These are phyloP conservation scores for Cheilosia impressa DNA, from an alignment of 2,888 invertebrate species.

Conservation along the genomic window DNA sequence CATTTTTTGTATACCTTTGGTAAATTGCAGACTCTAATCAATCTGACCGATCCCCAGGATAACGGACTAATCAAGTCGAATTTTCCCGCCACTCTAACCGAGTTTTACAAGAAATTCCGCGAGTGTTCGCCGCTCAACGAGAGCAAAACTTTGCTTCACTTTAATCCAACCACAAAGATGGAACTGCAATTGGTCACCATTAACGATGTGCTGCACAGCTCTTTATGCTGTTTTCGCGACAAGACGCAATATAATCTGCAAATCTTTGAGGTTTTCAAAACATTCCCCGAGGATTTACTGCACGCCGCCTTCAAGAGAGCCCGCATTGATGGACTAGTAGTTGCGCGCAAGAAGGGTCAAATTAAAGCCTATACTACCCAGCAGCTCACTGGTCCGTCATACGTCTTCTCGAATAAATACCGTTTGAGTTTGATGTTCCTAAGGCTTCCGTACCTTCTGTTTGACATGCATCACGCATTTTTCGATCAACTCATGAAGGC, in stretches of 20 bases:
- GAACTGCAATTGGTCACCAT: conserved; percentile 79
- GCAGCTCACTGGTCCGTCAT: conserved; percentile 81
- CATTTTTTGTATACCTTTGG: conserved; percentile 79
- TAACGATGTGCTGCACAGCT: conserved; percentile 86
- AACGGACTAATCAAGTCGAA: conserved; percentile 70
- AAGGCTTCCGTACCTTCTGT: conserved; percentile 79
- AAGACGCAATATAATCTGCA: conserved; percentile 87
- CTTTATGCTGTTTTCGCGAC: conserved; percentile 86
- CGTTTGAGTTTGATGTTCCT: conserved; percentile 80
- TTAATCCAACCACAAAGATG: conserved; percentile 78
- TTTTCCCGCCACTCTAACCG: conserved; percentile 81
- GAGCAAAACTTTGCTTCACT: conserved; percentile 77
- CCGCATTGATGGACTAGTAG: conserved; percentile 86
- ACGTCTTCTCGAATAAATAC: conserved; percentile 83
- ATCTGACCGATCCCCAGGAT: conserved; percentile 20
- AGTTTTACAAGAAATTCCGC: conserved; percentile 78
- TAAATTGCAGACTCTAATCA: conserved; percentile 22
- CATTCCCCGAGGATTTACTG: conserved; percentile 88
- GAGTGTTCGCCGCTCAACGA: conserved; percentile 78
- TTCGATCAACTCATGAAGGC: conserved; percentile 75
- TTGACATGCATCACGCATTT: conserved; percentile 78
- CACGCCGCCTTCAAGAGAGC: conserved; percentile 86
- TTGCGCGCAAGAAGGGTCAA: conserved; percentile 83
- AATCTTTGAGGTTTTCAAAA: conserved; percentile 89
- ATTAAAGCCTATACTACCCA: conserved; percentile 67